phyloP scores from a whole-genome alignment of 2,113 vertebrate genomes.

The Tachuris rubrigastra region DNA sequence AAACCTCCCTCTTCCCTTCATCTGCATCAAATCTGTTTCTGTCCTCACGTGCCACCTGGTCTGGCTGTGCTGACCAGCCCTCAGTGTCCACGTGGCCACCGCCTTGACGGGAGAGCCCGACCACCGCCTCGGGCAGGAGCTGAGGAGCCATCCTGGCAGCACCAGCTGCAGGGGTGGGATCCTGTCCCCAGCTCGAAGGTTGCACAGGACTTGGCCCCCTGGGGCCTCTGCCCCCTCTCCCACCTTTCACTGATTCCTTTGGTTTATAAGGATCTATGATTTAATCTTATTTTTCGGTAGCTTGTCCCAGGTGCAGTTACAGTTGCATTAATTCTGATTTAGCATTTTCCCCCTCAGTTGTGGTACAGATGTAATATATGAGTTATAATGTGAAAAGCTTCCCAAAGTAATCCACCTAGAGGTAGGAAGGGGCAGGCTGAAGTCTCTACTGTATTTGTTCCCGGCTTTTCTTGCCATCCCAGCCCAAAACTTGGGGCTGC shows the following conservation, averaged over 20 bases:
- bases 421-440: slow-evolving; percentile 24
- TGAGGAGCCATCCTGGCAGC: neutral
- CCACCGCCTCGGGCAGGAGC: neutral
- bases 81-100: neutral
- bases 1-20: slow-evolving; percentile 15
- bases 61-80: slow-evolving; percentile 10
- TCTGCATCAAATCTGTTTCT: slow-evolving; percentile 49
- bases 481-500: neutral
- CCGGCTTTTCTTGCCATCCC: slow-evolving; percentile 25
- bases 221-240: neutral
- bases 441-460: slow-evolving; percentile 27
- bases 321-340: slow-evolving; percentile 56
- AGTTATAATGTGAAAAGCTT: slow-evolving; percentile 64
- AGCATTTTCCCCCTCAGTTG: neutral
- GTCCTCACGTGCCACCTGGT: neutral
- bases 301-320: slow-evolving; percentile 67
- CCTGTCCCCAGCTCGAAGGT: neutral
- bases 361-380: slow-evolving; percentile 63
- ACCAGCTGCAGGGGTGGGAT: fast-evolving
- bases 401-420: slow-evolving; percentile 34
- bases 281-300: slow-evolving; percentile 64
- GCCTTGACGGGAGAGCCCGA: neutral
- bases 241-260: slow-evolving; percentile 31
- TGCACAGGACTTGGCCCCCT: neutral
- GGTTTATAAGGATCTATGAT: slow-evolving; percentile 27